Evolutionary conservation across 2,888 invertebrate species (phyloP).

Genomic region (Drosophila colorata): DNA sequence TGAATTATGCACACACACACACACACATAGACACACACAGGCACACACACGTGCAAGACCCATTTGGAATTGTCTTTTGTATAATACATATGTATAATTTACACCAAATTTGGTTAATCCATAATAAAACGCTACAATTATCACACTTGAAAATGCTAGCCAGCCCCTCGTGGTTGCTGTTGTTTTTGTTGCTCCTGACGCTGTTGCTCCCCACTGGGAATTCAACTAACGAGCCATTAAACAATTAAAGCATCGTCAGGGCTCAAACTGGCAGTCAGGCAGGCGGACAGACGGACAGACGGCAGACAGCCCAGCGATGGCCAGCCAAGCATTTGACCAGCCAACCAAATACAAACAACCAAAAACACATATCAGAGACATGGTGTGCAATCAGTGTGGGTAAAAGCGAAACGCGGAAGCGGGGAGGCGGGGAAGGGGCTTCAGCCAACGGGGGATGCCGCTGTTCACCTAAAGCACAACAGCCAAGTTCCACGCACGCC

Average conservation of each 20-base stretch:
- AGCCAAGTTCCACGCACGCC: constrained; percentile 32
- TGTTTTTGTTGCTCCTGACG: constrained; percentile 14
- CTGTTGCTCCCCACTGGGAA: constrained; percentile 66
- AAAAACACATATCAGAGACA: constrained; percentile 50
- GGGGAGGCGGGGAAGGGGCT: constrained; percentile 1
- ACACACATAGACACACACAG: no score
- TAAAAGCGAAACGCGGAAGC: neutral
- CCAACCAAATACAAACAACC: constrained; percentile 78
- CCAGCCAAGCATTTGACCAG: constrained; percentile 70
- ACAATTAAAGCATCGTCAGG: constrained; percentile 67
- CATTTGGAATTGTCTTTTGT: neutral
- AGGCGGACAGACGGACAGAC: constrained; percentile 1
- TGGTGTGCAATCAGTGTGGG: constrained; percentile 13
- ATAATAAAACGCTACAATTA: constrained; percentile 67
- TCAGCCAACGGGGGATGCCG: constrained; percentile 2
- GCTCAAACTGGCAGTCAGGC: constrained; percentile 24
- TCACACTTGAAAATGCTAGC: constrained; percentile 68
- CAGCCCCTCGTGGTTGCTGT: constrained; percentile 10
- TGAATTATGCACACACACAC: neutral
- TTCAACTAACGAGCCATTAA: constrained; percentile 77
- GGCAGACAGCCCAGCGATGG: constrained; percentile 33
- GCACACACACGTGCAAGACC: neutral
- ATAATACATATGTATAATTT: constrained; percentile 34
- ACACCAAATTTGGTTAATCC: constrained; percentile 62
- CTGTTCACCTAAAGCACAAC: constrained; percentile 25